Percentiles rank a stretch among this genome's conserved stretches.
Conservation (phyloP, 2,888 invertebrate genomes). For the Cryptosula pallasiana region DNA sequence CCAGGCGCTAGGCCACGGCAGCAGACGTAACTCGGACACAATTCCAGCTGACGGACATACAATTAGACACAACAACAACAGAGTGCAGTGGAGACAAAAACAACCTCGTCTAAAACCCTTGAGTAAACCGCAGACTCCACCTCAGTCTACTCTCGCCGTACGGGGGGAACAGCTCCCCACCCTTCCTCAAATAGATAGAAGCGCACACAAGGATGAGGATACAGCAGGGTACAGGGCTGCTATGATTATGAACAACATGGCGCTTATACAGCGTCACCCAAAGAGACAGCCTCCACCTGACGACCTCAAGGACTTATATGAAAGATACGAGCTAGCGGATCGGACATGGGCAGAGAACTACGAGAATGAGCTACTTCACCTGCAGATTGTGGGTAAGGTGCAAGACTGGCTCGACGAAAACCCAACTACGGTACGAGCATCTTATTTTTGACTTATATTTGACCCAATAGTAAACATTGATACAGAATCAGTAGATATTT, state of each 20-base stretch:
- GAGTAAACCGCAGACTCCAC: not conserved
- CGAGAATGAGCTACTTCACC: not conserved
- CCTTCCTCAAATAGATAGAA: not conserved
- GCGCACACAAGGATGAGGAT: not conserved
- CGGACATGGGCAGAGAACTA: not conserved
- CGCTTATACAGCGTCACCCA: constrained; percentile 1
- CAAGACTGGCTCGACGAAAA: not conserved
- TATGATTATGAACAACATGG: not conserved
- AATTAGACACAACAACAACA: not conserved
- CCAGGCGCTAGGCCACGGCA: not conserved
- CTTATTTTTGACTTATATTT: not conserved
- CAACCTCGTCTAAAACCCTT: not conserved
- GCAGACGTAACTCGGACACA: not conserved
- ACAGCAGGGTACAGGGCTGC: not conserved
- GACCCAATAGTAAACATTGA: too few relatives aligned
- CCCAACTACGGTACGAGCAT: not conserved
- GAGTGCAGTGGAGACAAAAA: not conserved
- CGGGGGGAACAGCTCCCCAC: not conserved
- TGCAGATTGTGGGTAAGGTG: not conserved
- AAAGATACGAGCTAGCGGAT: not conserved
- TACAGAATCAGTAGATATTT: too few relatives aligned
- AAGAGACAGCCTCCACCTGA: not conserved
- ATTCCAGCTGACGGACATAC: too few relatives aligned
- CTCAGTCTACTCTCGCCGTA: not conserved
- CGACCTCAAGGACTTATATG: not conserved